Percentiles rank a stretch among this genome's conserved stretches.
These are phyloP conservation scores for Enteromius paludinosus DNA, from an alignment of 2,797 vertebrate genomes.

Conservation along the genomic window DNA sequence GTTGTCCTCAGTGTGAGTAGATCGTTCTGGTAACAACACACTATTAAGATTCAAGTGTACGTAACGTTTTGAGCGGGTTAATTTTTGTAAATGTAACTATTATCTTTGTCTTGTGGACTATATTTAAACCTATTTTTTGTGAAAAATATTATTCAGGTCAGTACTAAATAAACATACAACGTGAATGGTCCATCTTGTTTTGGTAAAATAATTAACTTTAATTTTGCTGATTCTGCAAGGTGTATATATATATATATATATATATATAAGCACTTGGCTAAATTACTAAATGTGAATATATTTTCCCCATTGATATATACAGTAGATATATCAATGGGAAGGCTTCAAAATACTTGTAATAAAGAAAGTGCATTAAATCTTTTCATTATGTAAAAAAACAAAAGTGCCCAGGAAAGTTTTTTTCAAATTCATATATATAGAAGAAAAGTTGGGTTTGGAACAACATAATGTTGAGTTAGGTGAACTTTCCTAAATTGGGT, in stretches of 20 bases:
- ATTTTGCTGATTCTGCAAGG: not conserved
- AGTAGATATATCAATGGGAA: not conserved
- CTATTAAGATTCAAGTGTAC: not conserved
- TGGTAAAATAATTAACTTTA: not conserved
- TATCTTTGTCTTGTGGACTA: not conserved
- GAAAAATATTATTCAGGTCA: not conserved
- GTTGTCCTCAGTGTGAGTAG: not conserved
- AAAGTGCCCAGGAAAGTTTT: not conserved
- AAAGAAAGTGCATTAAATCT: not conserved
- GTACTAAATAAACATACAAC: not conserved
- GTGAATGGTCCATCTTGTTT: not conserved
- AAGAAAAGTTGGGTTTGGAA: not conserved
- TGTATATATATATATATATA: not conserved
- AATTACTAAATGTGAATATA: not conserved
- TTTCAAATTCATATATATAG: not conserved
- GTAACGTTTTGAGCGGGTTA: not conserved
- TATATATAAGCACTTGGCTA: too few species aligned
- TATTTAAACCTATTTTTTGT: not conserved
- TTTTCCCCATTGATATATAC: too few species aligned
- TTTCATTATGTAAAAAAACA: not conserved
- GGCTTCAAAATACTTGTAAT: not conserved
- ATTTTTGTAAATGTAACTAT: not conserved
- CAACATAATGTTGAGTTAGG: not conserved
- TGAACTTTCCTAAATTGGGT: not conserved
- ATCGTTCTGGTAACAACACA: not conserved